These are phyloP conservation scores for Marisa cornuarietis DNA, from an alignment of 1,140 invertebrate genomes.

Conservation along the genomic window DNA sequence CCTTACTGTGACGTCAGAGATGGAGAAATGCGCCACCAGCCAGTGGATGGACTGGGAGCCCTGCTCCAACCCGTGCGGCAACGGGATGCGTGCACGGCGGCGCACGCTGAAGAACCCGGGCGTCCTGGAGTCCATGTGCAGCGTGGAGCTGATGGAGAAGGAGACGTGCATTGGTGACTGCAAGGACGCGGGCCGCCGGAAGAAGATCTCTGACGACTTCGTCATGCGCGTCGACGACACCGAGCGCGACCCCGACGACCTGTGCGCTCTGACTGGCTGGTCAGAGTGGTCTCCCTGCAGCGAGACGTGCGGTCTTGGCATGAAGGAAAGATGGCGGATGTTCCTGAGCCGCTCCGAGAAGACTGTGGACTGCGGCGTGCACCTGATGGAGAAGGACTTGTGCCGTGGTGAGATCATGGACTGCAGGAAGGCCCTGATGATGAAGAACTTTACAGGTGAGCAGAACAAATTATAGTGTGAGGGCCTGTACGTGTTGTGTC, in stretches of 20 bases:
- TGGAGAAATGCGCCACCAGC: conserved; percentile 68
- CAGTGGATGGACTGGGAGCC: conserved; percentile 72
- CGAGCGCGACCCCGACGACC: conserved; percentile 38
- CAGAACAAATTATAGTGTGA: neutral
- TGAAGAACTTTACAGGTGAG: conserved; percentile 61
- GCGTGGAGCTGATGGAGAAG: conserved; percentile 59
- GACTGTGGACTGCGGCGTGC: conserved; percentile 46
- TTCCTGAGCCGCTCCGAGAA: conserved; percentile 43
- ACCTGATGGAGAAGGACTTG: conserved; percentile 56
- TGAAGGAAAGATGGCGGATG: conserved; percentile 56
- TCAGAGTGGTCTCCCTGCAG: conserved; percentile 74
- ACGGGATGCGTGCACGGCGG: conserved; percentile 67
- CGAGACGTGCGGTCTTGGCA: conserved; percentile 69
- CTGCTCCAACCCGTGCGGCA: conserved; percentile 72
- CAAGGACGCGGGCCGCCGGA: conserved; percentile 43
- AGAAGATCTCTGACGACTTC: conserved; percentile 57
- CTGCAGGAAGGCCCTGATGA: conserved; percentile 57
- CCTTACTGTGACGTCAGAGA: conserved; percentile 52
- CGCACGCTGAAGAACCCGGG: conserved; percentile 68
- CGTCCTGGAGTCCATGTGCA: conserved; percentile 67
- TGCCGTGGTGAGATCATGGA: conserved; percentile 52
- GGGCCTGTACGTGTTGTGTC: neutral
- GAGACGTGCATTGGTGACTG: conserved; percentile 65
- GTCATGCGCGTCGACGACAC: conserved; percentile 47
- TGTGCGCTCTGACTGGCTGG: conserved; percentile 70